Base-by-base conservation (phyloP, 2,797 vertebrate genomes). In the Cossypha dichroa region DNA sequence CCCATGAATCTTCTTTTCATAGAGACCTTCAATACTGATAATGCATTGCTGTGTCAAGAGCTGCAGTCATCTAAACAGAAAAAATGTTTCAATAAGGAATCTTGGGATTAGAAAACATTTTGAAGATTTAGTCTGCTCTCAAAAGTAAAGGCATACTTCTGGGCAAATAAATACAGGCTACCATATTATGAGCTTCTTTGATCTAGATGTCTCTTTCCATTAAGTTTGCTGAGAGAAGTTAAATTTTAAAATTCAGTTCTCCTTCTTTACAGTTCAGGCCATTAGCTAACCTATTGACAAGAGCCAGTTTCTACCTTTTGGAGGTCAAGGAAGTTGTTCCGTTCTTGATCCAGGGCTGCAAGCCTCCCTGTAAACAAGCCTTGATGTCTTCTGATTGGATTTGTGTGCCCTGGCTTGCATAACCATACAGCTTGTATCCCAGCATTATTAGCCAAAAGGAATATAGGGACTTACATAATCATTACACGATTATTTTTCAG, bases 381-480 rank as follows among this genome's bases (percentile, higher is more conserved):
- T 87, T 67, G 48, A 56, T 88, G 41, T 67, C 60, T 93, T 79
- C 84, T 91, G 92, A 64, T 91, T 62, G 93, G 89, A 94, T 96
- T 91, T 96, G 87, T 92, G 72, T 81, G 68, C 34, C 78, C 86
- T 93, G 90, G 63, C 89, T 97, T 97, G 94, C 91, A 73, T 96
- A 96, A 95, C 92, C 28, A 23, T 93, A 48, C 84, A 92, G 85
- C 87, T 81, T 91, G 89, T 93, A 95, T 91, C 87, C 81, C 75
- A 62, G 2, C 3, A 4, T 95, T 94, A 96, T 97, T 97, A 97
- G 96, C 96, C 92, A 72, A 95, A 85, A 67, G 72, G 86, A 91
- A 59, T 97, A 96, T 95, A 94, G 94, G 62, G 94, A 91, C 95
- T 97, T 97, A 96, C 92, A 96, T 96, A 96, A 97, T 94, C 96